Percentiles rank a stretch among this genome's conserved stretches.
These are phyloP conservation scores for Lepus americanus DNA, from an alignment of 2,113 vertebrate species.

Conservation along the genomic window DNA sequence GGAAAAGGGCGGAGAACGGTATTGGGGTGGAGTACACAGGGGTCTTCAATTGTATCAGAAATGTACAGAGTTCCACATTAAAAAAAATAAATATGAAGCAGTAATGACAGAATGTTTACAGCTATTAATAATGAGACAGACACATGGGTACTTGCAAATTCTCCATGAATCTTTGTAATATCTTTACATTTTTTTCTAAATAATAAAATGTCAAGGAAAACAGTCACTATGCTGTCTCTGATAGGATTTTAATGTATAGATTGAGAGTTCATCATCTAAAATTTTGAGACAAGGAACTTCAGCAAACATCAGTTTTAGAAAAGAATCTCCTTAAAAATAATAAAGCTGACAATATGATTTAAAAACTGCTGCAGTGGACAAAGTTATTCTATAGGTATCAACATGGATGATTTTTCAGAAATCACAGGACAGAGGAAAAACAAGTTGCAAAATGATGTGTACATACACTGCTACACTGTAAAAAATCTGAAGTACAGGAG, in stretches of 20 bases:
- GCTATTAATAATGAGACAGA: slow-evolving; percentile 47
- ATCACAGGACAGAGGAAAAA: slow-evolving; percentile 48
- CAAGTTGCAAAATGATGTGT: slow-evolving; percentile 23
- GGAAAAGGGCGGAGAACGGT: background rate
- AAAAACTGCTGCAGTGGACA: slow-evolving; percentile 60
- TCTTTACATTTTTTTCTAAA: slow-evolving; percentile 35
- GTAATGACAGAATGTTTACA: slow-evolving; percentile 47
- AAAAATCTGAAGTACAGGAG: background rate
- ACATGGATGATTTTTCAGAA: slow-evolving; percentile 21
- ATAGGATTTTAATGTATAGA: slow-evolving; percentile 41
- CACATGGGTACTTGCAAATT: background rate
- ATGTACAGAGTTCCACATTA: slow-evolving; percentile 31
- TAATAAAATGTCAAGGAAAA: slow-evolving; percentile 61
- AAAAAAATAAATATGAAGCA: slow-evolving; percentile 49
- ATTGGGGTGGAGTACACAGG: slow-evolving; percentile 1
- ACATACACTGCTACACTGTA: background rate
- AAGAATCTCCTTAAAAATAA: slow-evolving; percentile 49
- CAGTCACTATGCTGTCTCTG: slow-evolving; percentile 36
- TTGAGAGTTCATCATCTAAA: slow-evolving; percentile 20
- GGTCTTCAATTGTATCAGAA: slow-evolving; percentile 66
- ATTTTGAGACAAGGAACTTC: slow-evolving; percentile 54
- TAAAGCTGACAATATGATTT: slow-evolving; percentile 62
- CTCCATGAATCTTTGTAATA: slow-evolving; percentile 56
- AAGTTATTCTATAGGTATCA: slow-evolving; percentile 46
- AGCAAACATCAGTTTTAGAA: slow-evolving; percentile 57